A percentile compares a stretch with the other conserved stretches of the same genome.
Evolutionary conservation across 2,888 invertebrate species (phyloP).

Genomic region (Anthoptus insignis): DNA sequence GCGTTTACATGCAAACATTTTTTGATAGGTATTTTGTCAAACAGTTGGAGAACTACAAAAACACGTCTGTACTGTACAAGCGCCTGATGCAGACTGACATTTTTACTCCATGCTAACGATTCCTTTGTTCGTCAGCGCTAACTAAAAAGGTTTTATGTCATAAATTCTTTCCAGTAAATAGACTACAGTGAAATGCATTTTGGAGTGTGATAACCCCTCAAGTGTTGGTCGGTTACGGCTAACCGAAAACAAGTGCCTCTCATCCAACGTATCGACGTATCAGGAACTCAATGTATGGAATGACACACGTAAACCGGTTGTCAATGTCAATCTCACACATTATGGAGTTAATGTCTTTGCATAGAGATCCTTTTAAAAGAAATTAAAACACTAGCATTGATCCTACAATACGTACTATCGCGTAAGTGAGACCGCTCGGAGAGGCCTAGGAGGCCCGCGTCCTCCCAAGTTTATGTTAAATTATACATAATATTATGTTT

Average conservation of each 20-base stretch:
- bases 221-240: not conserved
- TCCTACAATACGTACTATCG: constrained; percentile 3
- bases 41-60: too few species aligned
- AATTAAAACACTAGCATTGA: too few species aligned
- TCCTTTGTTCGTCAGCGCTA: not conserved
- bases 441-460: constrained; percentile 14
- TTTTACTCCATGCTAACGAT: not conserved
- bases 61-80: not conserved
- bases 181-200: not conserved
- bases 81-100: not conserved
- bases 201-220: not conserved
- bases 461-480: constrained; percentile 81
- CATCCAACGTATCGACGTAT: not conserved
- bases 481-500: constrained; percentile 87
- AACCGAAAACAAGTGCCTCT: not conserved
- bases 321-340: not conserved
- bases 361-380: too few species aligned
- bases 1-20: too few species aligned
- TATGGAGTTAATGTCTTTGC: too few species aligned
- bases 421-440: constrained; percentile 20
- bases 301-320: not conserved
- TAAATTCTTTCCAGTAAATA: not conserved
- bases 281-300: not conserved
- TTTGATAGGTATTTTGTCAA: too few species aligned
- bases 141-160: not conserved